Conservation (phyloP, 2,797 vertebrate genomes). For the Smutsia gigantea region DNA sequence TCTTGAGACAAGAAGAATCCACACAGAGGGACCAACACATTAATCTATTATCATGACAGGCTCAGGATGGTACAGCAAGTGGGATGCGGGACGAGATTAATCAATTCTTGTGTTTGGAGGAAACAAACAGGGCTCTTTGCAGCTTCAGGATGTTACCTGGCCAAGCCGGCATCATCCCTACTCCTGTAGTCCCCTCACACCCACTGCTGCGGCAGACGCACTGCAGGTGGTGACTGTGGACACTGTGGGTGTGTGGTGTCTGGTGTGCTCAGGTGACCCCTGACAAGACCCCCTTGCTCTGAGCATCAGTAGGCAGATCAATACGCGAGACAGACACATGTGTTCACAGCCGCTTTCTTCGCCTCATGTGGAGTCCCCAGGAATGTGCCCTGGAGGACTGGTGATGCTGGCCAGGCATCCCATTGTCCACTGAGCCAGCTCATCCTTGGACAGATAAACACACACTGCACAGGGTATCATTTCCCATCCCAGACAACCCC, state of each 20-base stretch:
- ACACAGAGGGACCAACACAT: conserved; percentile 69
- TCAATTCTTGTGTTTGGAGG: conserved; percentile 80
- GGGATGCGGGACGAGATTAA: conserved; percentile 84
- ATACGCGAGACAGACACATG: neutral
- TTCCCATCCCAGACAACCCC: conserved; percentile 52
- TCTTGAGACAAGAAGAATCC: conserved; percentile 78
- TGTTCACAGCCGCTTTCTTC: conserved; percentile 28
- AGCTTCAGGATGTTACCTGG: conserved; percentile 70
- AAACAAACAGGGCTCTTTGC: conserved; percentile 70
- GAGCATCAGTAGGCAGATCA: conserved; percentile 13
- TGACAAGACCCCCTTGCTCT: neutral
- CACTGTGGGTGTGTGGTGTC: neutral
- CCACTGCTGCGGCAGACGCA: conserved; percentile 26
- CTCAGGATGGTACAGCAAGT: conserved; percentile 74
- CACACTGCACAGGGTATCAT: neutral
- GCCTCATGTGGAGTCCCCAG: conserved; percentile 39
- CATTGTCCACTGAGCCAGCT: conserved; percentile 45
- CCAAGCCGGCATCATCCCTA: neutral
- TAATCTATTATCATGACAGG: conserved; percentile 87
- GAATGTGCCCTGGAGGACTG: conserved; percentile 61
- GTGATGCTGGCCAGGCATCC: conserved; percentile 29
- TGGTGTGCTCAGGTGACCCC: conserved; percentile 7
- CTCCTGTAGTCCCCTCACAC: neutral
- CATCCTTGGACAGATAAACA: conserved; percentile 57
- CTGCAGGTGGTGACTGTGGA: neutral